Evolutionary conservation across 2,797 vertebrate genomes (phyloP), one percentile per base, ranked within the genome.

Genomic region (Knipowitschia caucasica): DNA sequence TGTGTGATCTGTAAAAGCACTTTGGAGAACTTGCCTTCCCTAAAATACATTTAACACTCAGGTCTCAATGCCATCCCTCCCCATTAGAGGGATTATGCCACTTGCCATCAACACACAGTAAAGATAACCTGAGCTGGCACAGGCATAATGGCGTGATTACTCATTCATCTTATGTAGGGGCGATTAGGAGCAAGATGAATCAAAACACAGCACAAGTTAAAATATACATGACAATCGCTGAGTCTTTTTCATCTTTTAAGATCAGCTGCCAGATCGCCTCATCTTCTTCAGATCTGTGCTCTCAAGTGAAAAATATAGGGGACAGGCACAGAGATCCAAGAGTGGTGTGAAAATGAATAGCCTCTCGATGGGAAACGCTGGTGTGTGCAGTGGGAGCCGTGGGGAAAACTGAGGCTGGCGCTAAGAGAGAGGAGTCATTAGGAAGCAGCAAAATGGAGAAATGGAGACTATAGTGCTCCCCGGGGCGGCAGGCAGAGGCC

Each of bases 271-370:
- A 40, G 73, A 65, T 66, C 58, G 62, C 53, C 45, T 34, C 1
- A n/a, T 65, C 55, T 63, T 65, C 71, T 43, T 75, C 10, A 68
- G 58, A 80, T 82, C 52, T 47, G 2, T 30, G 46, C 64, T 69
- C 69, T 71, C 43, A n/a, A 56, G 71, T 44, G 31, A 40, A 29
- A 67, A 55, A 40, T 39, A 60, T 31, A 50, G 30, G 60, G 39
- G 23, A 43, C 40, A n/a, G 7, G 43, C 39, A 60, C 55, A 51
- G 39, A 27, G 46, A 64, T 77, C 45, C 42, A 23, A 60, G 65
- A 67, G 57, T 7, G 49, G 34, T 72, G 71, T 62, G 53, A 80
- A 39, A 79, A 79, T 73, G 75, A 75, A 85, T 81, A 82, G 70
- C 45, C 66, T 68, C 69, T 59, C 71, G 49, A 64, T 61, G 53